These are phyloP conservation scores for Drosophila nr. perissopoda DNA, from an alignment of 2,888 invertebrate genomes.

Conservation along the genomic window DNA sequence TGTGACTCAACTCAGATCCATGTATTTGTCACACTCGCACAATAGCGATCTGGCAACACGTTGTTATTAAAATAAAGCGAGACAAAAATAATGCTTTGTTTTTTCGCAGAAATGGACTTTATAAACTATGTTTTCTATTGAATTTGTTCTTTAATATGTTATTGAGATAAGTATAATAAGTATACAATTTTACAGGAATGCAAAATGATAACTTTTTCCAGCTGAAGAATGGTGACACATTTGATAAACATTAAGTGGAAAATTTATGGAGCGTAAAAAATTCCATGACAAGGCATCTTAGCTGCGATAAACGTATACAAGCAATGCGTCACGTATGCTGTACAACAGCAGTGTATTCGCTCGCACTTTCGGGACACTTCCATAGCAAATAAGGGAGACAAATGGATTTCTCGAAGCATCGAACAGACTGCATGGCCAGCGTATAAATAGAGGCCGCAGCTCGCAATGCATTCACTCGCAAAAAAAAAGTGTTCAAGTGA, in stretches of 20 bases:
- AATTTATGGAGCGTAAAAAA: background rate
- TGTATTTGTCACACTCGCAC: slow-evolving; percentile 15
- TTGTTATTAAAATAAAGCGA: background rate
- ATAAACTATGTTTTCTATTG: background rate
- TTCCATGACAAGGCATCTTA: background rate
- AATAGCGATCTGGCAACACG: slow-evolving; percentile 9
- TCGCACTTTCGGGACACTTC: slow-evolving; percentile 30
- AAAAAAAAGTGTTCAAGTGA: slow-evolving; percentile 63
- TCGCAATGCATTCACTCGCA: slow-evolving; percentile 43
- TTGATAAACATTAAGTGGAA: background rate
- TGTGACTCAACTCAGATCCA: background rate
- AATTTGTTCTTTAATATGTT: background rate
- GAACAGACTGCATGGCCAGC: slow-evolving; percentile 1
- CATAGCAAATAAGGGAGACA: slow-evolving; percentile 32
- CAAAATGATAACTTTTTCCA: background rate
- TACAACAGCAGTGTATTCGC: slow-evolving; percentile 22
- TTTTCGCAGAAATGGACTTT: background rate
- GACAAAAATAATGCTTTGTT: background rate
- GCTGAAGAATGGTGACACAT: background rate
- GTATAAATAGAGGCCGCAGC: slow-evolving; percentile 59
- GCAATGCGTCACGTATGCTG: slow-evolving; percentile 14
- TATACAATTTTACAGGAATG: background rate
- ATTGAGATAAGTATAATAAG: background rate
- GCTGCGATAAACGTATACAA: background rate
- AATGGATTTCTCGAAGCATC: slow-evolving; percentile 49